phyloP scores from a whole-genome alignment of 1,140 invertebrate genomes.

The Acyrthosiphon pisum region DNA sequence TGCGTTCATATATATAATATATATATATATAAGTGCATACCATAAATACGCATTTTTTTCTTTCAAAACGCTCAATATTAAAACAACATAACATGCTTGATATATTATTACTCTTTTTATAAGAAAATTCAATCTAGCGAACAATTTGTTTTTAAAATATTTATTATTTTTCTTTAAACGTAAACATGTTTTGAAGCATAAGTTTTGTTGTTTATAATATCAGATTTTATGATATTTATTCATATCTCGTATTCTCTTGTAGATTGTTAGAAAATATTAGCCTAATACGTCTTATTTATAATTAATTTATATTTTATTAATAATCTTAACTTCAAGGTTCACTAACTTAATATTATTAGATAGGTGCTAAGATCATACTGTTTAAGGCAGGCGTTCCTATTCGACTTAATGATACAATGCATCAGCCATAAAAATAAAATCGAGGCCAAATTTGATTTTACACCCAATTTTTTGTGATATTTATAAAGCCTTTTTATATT shows the following conservation, averaged over 20 bases:
- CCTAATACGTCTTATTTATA: slow-evolving; percentile 39
- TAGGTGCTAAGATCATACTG: slow-evolving; percentile 55
- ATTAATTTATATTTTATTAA: slow-evolving; percentile 30
- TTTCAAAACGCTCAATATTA: slow-evolving; percentile 39
- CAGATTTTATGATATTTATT: slow-evolving; percentile 29
- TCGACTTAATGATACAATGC: slow-evolving; percentile 34
- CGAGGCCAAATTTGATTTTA: slow-evolving; percentile 52
- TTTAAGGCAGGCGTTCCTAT: slow-evolving; percentile 50
- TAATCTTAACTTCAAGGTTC: slow-evolving; percentile 26
- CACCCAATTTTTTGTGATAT: slow-evolving; percentile 51
- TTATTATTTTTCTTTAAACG: background rate
- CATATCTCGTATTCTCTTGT: slow-evolving; percentile 21
- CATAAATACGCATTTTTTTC: slow-evolving; percentile 15
- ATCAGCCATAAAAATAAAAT: slow-evolving; percentile 24
- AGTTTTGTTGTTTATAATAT: slow-evolving; percentile 23
- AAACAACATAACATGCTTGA: background rate
- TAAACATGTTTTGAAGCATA: background rate
- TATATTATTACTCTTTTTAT: slow-evolving; percentile 10
- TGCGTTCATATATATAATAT: background rate
- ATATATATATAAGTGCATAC: background rate
- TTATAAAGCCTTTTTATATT: slow-evolving; percentile 35
- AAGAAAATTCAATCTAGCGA: slow-evolving; percentile 26
- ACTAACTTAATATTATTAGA: slow-evolving; percentile 51
- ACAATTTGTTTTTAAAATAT: background rate
- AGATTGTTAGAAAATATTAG: slow-evolving; percentile 33